phyloP scores from a whole-genome alignment of 23 tunicate genomes.

The Halocynthia aurantium region DNA sequence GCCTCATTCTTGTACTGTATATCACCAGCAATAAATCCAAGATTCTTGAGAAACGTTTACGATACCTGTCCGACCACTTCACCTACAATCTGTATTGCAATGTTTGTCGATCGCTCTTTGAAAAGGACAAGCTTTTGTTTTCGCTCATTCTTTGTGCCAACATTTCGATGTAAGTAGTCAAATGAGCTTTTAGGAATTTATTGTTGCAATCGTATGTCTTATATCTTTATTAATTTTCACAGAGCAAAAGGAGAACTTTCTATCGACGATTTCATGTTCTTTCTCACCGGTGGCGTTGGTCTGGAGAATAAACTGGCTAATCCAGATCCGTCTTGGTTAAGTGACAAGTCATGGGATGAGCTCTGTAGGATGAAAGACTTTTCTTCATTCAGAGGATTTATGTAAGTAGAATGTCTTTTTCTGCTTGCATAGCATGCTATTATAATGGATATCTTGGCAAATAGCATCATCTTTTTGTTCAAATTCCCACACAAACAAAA shows the following conservation, averaged over 20 bases:
- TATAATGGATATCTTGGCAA: too few relatives aligned
- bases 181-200: too few relatives aligned
- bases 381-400: slow-evolving; percentile 65
- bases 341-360: slow-evolving; percentile 98
- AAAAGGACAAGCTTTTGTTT: slow-evolving; percentile 94
- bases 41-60: slow-evolving; percentile 87
- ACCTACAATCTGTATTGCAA: slow-evolving; percentile 99
- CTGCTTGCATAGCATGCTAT: too few relatives aligned
- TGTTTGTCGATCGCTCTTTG: slow-evolving; percentile 96
- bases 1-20: background rate
- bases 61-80: slow-evolving; percentile 95
- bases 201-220: background rate
- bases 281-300: slow-evolving; percentile 98
- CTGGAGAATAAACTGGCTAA: slow-evolving; percentile 89
- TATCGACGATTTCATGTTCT: slow-evolving; percentile 85
- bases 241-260: slow-evolving; percentile 84
- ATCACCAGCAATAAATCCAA: slow-evolving; percentile 81
- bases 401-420: slow-evolving; percentile 31
- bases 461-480: too few relatives aligned
- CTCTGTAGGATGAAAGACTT: slow-evolving; percentile 95
- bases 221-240: background rate
- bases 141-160: slow-evolving; percentile 91
- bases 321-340: slow-evolving; percentile 89
- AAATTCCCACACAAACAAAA: too few relatives aligned
- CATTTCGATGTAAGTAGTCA: slow-evolving; percentile 66